Base-by-base conservation (phyloP, 1,140 invertebrate genomes). In the Drosophila quadrilineata region DNA sequence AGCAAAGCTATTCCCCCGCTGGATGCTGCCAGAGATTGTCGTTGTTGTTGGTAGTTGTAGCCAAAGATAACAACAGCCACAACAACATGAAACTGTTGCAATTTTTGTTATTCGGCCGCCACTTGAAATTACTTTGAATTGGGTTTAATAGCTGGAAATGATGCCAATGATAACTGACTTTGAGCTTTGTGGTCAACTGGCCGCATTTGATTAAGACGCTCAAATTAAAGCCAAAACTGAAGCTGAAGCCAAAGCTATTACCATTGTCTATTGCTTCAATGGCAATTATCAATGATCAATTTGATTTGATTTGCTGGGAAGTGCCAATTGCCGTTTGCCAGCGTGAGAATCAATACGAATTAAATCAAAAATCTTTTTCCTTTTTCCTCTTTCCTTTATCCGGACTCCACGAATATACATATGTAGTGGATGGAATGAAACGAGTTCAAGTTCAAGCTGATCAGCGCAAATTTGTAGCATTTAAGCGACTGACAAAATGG, bases 111-210 rank as follows among this genome's bases (percentile, higher is more conserved):
- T n/a, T n/a, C 31, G 6, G 45, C 29, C 36, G 69, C 56, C 57
- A 69, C 60, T 84, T 77, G 50, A 77, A 82, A 82, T 82, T 82
- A 82, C 70, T 70, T 73, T 82, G 79, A 82, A 82, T 85, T 85
- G 79, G 77, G 77, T 74, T 82, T 82, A 82, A 82, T 82, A 82
- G 77, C 79, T 82, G 77, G 77, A 85, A 82, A 82, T 68, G 77
- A 68, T 77, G 79, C 50, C 72, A 49, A 9, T 38, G 36, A 1
- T 16, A 22, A 21, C 28, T 29, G 52, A 35, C 24, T 54, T 54
- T 28, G 58, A 74, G 58, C 57, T 10, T 35, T 45, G 59, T 60
- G 73, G 56, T 54, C 62, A 60, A 56, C 73, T 76, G 52, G 33
- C 16, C 35, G 38, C n/a, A n/a, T n/a, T n/a, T n/a, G n/a, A n/a